Evolutionary conservation across 23 tunicate genomes (phyloP).

Genomic region (Styela plicata): DNA sequence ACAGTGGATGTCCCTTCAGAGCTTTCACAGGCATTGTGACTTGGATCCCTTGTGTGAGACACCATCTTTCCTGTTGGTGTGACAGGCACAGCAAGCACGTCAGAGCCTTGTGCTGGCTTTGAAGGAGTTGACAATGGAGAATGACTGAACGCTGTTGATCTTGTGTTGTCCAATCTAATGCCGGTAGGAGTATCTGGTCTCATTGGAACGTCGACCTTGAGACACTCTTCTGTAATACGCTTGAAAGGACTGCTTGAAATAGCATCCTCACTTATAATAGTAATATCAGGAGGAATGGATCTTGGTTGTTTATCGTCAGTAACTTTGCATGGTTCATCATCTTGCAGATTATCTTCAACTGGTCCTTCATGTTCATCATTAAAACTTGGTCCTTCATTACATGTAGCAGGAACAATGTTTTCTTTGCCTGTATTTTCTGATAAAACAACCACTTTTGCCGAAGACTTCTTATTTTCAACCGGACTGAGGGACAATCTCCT

Average conservation of each 20-base stretch:
- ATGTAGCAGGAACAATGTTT: constrained; percentile 18
- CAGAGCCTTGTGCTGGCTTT: neutral
- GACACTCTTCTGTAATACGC: constrained; percentile 28
- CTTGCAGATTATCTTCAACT: constrained; percentile 22
- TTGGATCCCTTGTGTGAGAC: neutral
- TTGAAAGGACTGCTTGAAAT: constrained; percentile 72
- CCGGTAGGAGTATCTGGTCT: constrained; percentile 30
- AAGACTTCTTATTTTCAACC: neutral
- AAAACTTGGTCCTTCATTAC: constrained; percentile 8
- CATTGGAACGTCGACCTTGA: neutral
- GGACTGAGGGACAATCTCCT: constrained; percentile 17
- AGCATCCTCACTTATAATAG: constrained; percentile 70
- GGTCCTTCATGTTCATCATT: constrained; percentile 21
- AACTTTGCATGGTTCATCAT: neutral
- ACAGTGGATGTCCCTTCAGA: neutral
- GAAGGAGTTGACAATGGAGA: constrained; percentile 1
- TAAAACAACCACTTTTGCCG: neutral
- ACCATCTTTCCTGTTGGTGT: neutral
- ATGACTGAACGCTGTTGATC: neutral
- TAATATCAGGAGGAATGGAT: constrained; percentile 32
- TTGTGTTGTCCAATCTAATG: neutral
- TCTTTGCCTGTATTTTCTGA: constrained; percentile 20
- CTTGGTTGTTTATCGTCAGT: neutral
- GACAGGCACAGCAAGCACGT: neutral
- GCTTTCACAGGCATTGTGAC: neutral